These are phyloP conservation scores for Ptilodon capucinus DNA, from an alignment of 2,888 invertebrate species.

Conservation along the genomic window DNA sequence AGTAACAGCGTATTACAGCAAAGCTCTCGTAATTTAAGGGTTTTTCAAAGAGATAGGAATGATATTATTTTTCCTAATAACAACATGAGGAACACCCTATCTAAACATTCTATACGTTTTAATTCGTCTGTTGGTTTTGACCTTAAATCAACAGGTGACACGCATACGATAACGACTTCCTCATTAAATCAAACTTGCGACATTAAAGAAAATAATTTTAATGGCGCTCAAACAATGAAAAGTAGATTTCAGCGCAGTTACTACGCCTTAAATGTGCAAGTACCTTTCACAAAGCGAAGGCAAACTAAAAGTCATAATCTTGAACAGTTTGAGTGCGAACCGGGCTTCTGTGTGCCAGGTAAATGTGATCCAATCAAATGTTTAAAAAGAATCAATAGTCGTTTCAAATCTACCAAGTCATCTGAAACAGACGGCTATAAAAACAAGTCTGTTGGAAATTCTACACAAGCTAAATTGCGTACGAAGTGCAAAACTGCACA, in stretches of 20 bases:
- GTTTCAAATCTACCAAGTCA: neutral
- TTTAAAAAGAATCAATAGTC: conserved; percentile 13
- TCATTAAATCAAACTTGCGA: neutral
- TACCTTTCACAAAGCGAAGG: neutral
- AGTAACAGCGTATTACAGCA: neutral
- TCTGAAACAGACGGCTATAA: neutral
- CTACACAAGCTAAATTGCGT: neutral
- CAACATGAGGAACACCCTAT: neutral
- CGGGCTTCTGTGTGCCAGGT: conserved; percentile 21
- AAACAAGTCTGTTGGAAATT: neutral
- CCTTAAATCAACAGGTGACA: neutral
- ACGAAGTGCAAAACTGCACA: neutral
- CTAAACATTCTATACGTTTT: neutral
- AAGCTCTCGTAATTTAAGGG: neutral
- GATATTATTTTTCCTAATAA: neutral
- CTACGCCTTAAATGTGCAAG: conserved; percentile 18
- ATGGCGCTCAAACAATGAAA: neutral
- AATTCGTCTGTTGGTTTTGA: neutral
- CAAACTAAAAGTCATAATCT: neutral
- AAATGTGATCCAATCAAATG: conserved; percentile 25
- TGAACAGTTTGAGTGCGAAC: conserved; percentile 16
- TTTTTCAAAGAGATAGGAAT: neutral
- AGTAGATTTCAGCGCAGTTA: conserved; percentile 18
- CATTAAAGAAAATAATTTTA: neutral
- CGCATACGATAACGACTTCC: neutral